Evolutionary conservation across 2,888 invertebrate species (phyloP).

Genomic region (Rapana venosa): DNA sequence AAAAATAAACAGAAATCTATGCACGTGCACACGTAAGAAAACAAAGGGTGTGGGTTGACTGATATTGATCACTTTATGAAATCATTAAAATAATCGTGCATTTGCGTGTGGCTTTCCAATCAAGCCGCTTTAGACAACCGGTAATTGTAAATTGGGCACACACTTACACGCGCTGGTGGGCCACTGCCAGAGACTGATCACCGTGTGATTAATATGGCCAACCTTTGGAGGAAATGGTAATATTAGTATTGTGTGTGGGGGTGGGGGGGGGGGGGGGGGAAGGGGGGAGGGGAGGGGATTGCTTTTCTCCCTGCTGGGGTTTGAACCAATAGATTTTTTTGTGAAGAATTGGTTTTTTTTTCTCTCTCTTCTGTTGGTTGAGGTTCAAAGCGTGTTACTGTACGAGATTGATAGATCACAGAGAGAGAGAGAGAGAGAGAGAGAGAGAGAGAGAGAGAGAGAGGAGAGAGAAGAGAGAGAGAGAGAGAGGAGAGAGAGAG

Average conservation of each 20-base stretch:
- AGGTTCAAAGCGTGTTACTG: neutral
- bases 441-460: neutral
- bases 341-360: no score
- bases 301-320: no score
- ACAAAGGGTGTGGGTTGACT: neutral
- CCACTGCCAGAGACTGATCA: neutral
- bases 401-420: neutral
- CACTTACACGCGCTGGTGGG: neutral
- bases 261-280: no score
- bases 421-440: no score
- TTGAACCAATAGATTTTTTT: neutral
- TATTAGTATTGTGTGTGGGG: neutral
- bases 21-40: neutral
- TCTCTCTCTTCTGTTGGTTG: no score
- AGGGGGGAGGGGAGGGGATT: no score
- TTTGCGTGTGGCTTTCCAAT: neutral
- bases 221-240: no score
- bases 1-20: neutral
- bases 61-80: slow-evolving; percentile 27
- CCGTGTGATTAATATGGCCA: neutral
- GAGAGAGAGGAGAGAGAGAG: neutral
- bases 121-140: neutral
- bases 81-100: slow-evolving; percentile 27
- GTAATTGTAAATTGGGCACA: slow-evolving; percentile 18
- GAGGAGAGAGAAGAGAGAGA: neutral